phyloP scores from a whole-genome alignment of 2,888 invertebrate genomes.

The Celastrina argiolus region DNA sequence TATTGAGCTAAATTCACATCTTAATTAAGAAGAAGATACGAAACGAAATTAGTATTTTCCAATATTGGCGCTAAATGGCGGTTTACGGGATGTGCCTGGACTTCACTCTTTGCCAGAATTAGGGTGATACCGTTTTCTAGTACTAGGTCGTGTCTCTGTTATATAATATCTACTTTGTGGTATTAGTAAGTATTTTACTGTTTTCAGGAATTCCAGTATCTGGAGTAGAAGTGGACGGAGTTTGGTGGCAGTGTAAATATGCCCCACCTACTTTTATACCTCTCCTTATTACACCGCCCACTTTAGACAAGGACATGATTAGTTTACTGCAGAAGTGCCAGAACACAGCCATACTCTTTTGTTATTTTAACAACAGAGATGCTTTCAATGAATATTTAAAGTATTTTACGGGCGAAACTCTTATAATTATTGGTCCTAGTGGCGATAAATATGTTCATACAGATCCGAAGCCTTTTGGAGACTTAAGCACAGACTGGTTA shows the following conservation, averaged over 20 bases:
- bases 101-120: too few species aligned
- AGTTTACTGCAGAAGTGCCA: conserved; percentile 57
- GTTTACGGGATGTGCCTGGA: too few species aligned
- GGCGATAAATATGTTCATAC: conserved; percentile 81
- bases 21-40: too few species aligned
- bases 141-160: too few species aligned
- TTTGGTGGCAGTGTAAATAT: conserved; percentile 89
- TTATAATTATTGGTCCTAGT: conserved; percentile 87
- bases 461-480: conserved; percentile 83
- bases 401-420: conserved; percentile 79
- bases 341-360: conserved; percentile 82
- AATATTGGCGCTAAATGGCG: too few species aligned
- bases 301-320: conserved; percentile 53
- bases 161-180: too few species aligned
- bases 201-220: conserved; percentile 77
- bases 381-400: conserved; percentile 84
- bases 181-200: too few species aligned
- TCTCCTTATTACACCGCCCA: conserved; percentile 72
- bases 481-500: conserved; percentile 77
- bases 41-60: too few species aligned
- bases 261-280: conserved; percentile 84
- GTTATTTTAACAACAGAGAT: conserved; percentile 86
- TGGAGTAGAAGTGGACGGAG: conserved; percentile 87
- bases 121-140: too few species aligned
- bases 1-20: too few species aligned